Conservation (phyloP, 1,140 invertebrate genomes). For the Habropoda laboriosa region DNA sequence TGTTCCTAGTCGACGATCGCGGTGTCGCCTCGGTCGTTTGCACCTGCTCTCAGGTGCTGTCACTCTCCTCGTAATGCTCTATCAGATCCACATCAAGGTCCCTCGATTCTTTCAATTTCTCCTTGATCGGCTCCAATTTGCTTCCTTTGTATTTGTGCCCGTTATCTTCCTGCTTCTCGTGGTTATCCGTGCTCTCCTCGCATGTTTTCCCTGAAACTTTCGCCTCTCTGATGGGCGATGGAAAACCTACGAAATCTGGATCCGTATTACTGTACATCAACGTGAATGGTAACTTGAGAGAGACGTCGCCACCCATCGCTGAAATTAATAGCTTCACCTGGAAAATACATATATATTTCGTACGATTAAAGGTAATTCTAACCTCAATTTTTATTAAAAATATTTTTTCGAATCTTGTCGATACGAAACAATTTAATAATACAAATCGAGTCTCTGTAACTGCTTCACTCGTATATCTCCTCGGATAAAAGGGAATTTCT, state of each 20-base stretch:
- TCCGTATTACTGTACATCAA: slow-evolving; percentile 84
- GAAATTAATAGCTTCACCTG: slow-evolving; percentile 88
- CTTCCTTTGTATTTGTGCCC: slow-evolving; percentile 41
- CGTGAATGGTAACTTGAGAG: slow-evolving; percentile 90
- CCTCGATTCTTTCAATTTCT: slow-evolving; percentile 55
- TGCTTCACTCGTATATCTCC: no score
- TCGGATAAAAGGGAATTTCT: not conserved
- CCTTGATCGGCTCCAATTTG: slow-evolving; percentile 39
- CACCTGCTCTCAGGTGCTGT: slow-evolving; percentile 75
- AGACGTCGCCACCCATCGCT: slow-evolving; percentile 90
- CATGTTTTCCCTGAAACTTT: slow-evolving; percentile 49
- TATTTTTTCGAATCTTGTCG: no score
- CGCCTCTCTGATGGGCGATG: slow-evolving; percentile 59
- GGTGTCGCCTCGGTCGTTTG: slow-evolving; percentile 61
- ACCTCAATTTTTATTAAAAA: no score
- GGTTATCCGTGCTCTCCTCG: slow-evolving; percentile 45
- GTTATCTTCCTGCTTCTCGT: slow-evolving; percentile 37
- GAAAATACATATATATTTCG: not conserved
- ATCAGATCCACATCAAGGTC: slow-evolving; percentile 74
- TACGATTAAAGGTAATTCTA: no score
- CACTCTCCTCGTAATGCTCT: slow-evolving; percentile 69
- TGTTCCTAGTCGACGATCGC: slow-evolving; percentile 54
- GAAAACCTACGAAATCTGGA: slow-evolving; percentile 67
- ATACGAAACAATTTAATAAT: no score
- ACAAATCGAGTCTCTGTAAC: no score